Base-by-base conservation (phyloP, 2,797 vertebrate species). In the Cryptoprocta ferox region DNA sequence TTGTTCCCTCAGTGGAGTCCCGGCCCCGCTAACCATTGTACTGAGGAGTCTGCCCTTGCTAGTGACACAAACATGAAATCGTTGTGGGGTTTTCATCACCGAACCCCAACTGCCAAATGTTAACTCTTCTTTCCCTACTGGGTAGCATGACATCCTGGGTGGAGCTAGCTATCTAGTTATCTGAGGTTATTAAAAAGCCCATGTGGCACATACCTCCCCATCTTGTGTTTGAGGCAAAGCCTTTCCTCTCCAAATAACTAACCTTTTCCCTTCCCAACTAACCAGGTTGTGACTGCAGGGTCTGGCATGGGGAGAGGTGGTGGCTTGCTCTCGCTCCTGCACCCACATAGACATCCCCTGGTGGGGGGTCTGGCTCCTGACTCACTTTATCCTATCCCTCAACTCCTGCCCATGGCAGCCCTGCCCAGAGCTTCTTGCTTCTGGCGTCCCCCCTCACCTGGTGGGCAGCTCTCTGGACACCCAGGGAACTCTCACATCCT, bases 261-360 rank as follows among this genome's bases (percentile, higher is more conserved):
- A 16, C 11, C 30, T 7, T 24, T 56, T 59, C 56, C 56, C 56
- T 59, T 59, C 56, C 56, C 56, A 50, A 39, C 35, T 45, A 37
- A 16, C 8, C 30, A 89, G 73, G 39, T 65, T n/a, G 4, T 28
- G 37, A 16, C 37, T 14, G 7, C 35, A 28, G 78, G 26, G 10
- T 8, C 53, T 28, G 30, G 56, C 3, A 0, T 26, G 21, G 39
- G 16, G 35, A 45, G 11, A 61, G 1, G 37, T 1, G 56, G 7
- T 11, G 2, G 45, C 63, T 37, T 48, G 9, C 12, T 32, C 21
- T 42, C 12, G 16, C 35, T 50, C 76, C 53, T 10, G n/a, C 45
- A 39, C 28, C 45, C 19, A 19, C 37, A 14, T 1, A 48, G 24
- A n/a, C 28, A 42, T 45, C 37, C 37, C 24, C 32, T n/a, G 16